Conservation (phyloP, 2,888 invertebrate genomes). For the Opisthograptis luteolata region DNA sequence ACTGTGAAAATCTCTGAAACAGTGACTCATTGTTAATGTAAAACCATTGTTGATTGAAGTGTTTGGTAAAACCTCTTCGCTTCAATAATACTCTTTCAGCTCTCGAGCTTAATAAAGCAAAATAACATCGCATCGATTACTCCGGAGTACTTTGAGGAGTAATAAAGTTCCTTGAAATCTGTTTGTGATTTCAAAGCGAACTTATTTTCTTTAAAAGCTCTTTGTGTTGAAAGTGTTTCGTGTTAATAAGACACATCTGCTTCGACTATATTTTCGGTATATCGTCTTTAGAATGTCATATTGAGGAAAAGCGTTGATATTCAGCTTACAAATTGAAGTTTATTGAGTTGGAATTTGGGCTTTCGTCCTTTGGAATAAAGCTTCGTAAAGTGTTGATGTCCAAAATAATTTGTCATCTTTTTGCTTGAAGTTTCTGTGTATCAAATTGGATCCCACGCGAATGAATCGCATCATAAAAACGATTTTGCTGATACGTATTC, state of each 20-base stretch:
- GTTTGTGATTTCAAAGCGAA: conserved; percentile 42
- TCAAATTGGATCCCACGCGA: conserved; percentile 18
- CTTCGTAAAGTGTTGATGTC: conserved; percentile 1
- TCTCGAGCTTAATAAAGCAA: conserved; percentile 20
- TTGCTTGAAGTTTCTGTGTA: conserved; percentile 14
- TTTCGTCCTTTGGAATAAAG: conserved; percentile 14
- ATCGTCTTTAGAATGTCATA: conserved; percentile 56
- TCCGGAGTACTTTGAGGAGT: conserved; percentile 6
- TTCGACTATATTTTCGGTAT: conserved; percentile 62
- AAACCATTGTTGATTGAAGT: conserved; percentile 34
- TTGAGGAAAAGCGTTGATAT: conserved; percentile 52
- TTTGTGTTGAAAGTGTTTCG: conserved; percentile 46
- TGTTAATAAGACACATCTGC: conserved; percentile 65
- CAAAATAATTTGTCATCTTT: conserved; percentile 11
- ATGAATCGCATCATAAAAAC: conserved; percentile 27
- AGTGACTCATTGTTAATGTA: conserved; percentile 55
- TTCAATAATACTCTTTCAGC: conserved; percentile 23
- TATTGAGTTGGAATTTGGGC: conserved; percentile 38
- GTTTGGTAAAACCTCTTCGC: conserved; percentile 30
- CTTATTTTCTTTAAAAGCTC: conserved; percentile 52
- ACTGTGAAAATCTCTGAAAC: conserved; percentile 56
- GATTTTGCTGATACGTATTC: conserved; percentile 37
- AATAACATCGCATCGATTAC: conserved; percentile 26
- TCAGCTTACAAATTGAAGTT: conserved; percentile 42
- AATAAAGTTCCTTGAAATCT: conserved; percentile 40